Conservation (phyloP, 2,113 vertebrate species). For the Sialia sialis region DNA sequence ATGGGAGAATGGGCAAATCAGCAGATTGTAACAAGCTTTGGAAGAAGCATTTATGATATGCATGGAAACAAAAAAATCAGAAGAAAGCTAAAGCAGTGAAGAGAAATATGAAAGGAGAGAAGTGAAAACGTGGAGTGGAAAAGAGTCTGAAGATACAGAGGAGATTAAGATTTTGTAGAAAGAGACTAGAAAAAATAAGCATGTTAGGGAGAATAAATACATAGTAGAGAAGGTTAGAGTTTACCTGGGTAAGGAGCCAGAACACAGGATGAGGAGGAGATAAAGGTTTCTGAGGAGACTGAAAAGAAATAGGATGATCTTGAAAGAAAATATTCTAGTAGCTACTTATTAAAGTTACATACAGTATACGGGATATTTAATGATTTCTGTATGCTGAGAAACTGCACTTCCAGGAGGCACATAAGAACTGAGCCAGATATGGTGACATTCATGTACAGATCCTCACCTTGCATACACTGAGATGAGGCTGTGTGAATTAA, state of each 20-base stretch:
- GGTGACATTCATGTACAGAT: background rate
- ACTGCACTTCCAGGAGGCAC: background rate
- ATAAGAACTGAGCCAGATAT: background rate
- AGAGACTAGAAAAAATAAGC: background rate
- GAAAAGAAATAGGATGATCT: background rate
- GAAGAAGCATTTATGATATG: background rate
- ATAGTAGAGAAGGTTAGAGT: background rate
- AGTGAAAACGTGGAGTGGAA: background rate
- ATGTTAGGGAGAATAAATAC: background rate
- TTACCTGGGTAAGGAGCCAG: background rate
- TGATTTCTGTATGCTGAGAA: background rate
- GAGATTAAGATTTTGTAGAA: background rate
- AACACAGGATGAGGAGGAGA: background rate
- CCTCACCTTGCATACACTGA: background rate
- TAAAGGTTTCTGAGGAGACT: background rate
- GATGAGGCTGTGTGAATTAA: background rate
- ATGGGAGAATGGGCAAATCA: background rate
- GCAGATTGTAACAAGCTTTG: background rate
- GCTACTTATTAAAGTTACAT: background rate
- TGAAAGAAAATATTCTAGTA: background rate
- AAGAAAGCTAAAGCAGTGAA: background rate
- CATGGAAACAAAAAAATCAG: background rate
- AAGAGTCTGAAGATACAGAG: background rate
- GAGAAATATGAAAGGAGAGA: background rate
- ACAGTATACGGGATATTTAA: background rate